Base-by-base conservation (phyloP, 2,888 invertebrate genomes). In the Zele albiditarsus region DNA sequence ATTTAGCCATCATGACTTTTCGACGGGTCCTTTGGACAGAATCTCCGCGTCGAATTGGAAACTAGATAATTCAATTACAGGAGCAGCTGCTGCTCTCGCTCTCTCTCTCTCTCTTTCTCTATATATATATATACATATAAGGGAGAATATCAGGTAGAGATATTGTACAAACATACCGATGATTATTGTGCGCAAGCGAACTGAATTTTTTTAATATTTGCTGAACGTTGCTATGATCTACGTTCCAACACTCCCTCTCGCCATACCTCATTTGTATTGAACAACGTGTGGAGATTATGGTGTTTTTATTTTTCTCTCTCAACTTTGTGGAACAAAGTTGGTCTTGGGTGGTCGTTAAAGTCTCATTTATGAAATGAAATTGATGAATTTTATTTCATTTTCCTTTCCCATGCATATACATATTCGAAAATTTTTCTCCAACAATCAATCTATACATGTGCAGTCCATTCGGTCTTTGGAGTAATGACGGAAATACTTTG, bases 11-110 rank as follows among this genome's bases (percentile, higher is more conserved):
- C 88, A 87, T 87, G 89, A 88, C 87, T 89, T 88, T 87, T 87
- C 85, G 87, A 83, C 87, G 86, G 82, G 81, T 82, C 82, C 53
- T 72, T 75, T 81, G 84, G 74, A 73, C 82, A 79, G 87, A 89
- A 89, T 89, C 89, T 88, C 88, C 89, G 89, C 83, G 85, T 87
- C 89, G 88, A 89, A 89, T 89, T 85, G 88, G 84, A 86, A 88
- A 88, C 89, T 86, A 88, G 89, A 89, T 89, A 89, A 88, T 89
- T 89, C 89, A 89, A 89, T 89, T 89, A 89, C 85, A 84, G 81
- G 84, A 85, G 87, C 88, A 87, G 89, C 85, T 80, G 84, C 79
- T 75, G 81, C 73, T 63, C 49, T 69, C 76, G 75, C 72, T 67
- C 33, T 49, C 28, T 57, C 5, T n/a, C n/a, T n/a, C 73, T 63